Evolutionary conservation across 2,113 vertebrate genomes (phyloP).

Genomic region (Vicugna pacos): DNA sequence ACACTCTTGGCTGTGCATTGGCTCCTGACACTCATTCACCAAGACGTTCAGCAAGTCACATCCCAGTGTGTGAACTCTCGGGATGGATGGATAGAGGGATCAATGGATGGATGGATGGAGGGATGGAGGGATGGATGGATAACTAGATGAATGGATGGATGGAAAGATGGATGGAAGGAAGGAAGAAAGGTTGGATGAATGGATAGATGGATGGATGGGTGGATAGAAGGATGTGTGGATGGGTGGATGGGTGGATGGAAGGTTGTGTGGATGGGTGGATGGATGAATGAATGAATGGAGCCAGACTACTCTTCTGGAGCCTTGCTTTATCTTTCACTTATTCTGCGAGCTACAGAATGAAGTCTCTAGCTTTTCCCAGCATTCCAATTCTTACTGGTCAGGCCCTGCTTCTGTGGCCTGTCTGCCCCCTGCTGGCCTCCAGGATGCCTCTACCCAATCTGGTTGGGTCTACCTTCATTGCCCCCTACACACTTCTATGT

Average conservation of each 20-base stretch:
- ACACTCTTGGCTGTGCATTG: neutral
- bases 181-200: too few species aligned
- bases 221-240: too few species aligned
- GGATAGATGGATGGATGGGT: neutral
- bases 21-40: neutral
- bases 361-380: neutral
- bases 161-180: neutral
- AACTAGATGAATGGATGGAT: neutral
- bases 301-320: neutral
- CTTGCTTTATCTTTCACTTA: neutral
- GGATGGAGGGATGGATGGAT: neutral
- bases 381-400: neutral
- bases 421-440: neutral
- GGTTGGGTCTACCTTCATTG: neutral
- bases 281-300: too few species aligned
- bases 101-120: too few species aligned
- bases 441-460: neutral
- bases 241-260: too few species aligned
- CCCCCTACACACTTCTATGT: neutral
- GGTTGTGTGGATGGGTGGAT: rapidly evolving
- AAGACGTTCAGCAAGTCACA: neutral
- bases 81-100: neutral
- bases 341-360: neutral
- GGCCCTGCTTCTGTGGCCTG: neutral
- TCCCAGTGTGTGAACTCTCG: too few species aligned